phyloP scores from a whole-genome alignment of 2,797 vertebrate genomes.

The Schizopygopsis pylzovi region DNA sequence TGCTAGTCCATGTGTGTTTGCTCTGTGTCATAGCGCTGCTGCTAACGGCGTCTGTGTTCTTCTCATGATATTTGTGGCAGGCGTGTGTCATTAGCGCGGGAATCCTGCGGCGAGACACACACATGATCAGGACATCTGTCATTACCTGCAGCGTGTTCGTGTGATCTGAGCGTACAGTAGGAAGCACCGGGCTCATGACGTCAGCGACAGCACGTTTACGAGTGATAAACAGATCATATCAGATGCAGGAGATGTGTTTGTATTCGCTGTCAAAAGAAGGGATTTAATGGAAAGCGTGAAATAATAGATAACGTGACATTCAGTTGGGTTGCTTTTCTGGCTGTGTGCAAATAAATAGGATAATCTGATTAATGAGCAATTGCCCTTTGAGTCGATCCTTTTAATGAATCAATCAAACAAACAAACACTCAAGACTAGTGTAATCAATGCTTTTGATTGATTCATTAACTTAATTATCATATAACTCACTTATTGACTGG shows the following conservation, averaged over 20 bases:
- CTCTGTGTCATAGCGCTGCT: neutral
- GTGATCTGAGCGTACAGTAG: neutral
- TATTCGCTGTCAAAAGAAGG: neutral
- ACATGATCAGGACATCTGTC: conserved; percentile 21
- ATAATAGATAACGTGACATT: neutral
- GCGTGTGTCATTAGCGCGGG: conserved; percentile 18
- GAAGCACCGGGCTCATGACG: conserved; percentile 51
- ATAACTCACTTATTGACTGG: neutral
- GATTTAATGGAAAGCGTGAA: neutral
- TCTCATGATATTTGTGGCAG: neutral
- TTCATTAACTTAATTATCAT: neutral
- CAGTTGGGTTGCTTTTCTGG: neutral
- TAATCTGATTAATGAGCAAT: neutral
- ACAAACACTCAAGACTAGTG: neutral
- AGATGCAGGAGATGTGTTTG: neutral
- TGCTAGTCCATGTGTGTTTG: neutral
- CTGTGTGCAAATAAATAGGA: neutral
- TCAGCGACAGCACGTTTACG: conserved; percentile 36
- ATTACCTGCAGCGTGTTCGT: conserved; percentile 37
- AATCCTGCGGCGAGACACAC: conserved; percentile 30
- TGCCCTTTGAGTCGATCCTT: neutral
- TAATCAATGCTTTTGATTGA: neutral
- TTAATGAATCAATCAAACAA: neutral
- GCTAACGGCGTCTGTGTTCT: neutral
- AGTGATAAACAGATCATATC: conserved; percentile 31